These are phyloP conservation scores for Aphrocallistes beatrix DNA, from an alignment of 37 sponge, comb jelly and placozoan genomes.

Conservation along the genomic window DNA sequence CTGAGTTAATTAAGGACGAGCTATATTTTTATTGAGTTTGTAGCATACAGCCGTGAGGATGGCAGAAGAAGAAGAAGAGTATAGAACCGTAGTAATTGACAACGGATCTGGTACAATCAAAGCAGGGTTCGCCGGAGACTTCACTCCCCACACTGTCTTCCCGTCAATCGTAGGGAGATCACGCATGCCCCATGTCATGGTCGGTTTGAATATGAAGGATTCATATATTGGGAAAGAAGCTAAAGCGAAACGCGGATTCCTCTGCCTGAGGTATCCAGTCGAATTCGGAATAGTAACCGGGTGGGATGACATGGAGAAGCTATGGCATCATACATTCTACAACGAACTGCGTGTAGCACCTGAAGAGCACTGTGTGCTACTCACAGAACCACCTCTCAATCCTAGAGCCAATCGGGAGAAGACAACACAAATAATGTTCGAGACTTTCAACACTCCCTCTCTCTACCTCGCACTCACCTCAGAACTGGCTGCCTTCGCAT, in stretches of 20 bases:
- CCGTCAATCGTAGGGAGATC: constrained; percentile 6
- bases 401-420: constrained; percentile 44
- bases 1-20: no score
- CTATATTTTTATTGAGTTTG: no score
- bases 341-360: constrained; percentile 29
- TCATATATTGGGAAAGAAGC: constrained; percentile 12
- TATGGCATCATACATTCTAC: constrained; percentile 41
- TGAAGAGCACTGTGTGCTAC: constrained; percentile 31
- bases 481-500: constrained; percentile 30
- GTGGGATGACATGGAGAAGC: constrained; percentile 27
- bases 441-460: constrained; percentile 38
- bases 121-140: not conserved
- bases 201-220: constrained; percentile 14
- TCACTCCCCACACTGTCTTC: not conserved
- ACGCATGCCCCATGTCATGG: not conserved
- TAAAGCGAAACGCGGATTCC: constrained; percentile 17
- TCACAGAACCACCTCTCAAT: constrained; percentile 21
- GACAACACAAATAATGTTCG: constrained; percentile 50
- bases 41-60: no score
- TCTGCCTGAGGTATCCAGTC: constrained; percentile 22
- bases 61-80: no score
- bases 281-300: constrained; percentile 23
- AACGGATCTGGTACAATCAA: constrained; percentile 24
- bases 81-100: constrained; percentile 24
- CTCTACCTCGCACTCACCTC: constrained; percentile 29